Percentiles rank a stretch among this genome's conserved stretches.
These are phyloP conservation scores for Hirtodrosophila duncani DNA, from an alignment of 2,888 invertebrate species.

Conservation along the genomic window DNA sequence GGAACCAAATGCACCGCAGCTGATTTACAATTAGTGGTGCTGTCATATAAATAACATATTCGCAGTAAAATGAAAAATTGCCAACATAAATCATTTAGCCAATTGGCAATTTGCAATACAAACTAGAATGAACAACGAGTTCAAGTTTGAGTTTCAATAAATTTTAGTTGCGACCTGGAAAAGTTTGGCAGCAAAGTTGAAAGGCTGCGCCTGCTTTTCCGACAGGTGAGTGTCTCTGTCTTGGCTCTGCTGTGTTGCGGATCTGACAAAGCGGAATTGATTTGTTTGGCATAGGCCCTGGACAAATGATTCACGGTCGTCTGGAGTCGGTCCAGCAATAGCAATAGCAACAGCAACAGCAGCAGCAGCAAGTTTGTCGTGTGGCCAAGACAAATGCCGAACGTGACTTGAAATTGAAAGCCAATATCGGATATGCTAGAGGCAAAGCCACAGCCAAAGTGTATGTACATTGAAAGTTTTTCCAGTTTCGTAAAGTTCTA, in stretches of 20 bases:
- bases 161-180: too few relatives aligned
- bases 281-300: constrained; percentile 34
- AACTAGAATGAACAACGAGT: too few relatives aligned
- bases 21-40: constrained; percentile 15
- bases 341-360: constrained; percentile 6
- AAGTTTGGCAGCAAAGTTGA: constrained; percentile 16
- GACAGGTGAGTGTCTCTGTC: constrained; percentile 32
- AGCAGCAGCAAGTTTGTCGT: constrained; percentile 21
- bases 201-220: constrained; percentile 47
- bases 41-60: constrained; percentile 24
- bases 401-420: constrained; percentile 69
- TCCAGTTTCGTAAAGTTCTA: constrained; percentile 17
- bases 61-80: constrained; percentile 23
- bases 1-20: not conserved
- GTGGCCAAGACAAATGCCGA: constrained; percentile 45
- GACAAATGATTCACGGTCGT: constrained; percentile 55
- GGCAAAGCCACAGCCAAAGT: not conserved
- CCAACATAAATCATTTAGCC: constrained; percentile 20
- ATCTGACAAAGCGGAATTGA: constrained; percentile 65
- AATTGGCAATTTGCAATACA: too few relatives aligned
- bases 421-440: constrained; percentile 42
- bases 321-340: constrained; percentile 13
- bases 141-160: constrained; percentile 16
- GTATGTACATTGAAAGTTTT: constrained; percentile 18
- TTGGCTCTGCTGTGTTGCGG: constrained; percentile 1